Percentiles rank a stretch among this genome's conserved stretches.
These are phyloP conservation scores for Catharus minimus DNA, from an alignment of 2,113 vertebrate species.

Conservation along the genomic window DNA sequence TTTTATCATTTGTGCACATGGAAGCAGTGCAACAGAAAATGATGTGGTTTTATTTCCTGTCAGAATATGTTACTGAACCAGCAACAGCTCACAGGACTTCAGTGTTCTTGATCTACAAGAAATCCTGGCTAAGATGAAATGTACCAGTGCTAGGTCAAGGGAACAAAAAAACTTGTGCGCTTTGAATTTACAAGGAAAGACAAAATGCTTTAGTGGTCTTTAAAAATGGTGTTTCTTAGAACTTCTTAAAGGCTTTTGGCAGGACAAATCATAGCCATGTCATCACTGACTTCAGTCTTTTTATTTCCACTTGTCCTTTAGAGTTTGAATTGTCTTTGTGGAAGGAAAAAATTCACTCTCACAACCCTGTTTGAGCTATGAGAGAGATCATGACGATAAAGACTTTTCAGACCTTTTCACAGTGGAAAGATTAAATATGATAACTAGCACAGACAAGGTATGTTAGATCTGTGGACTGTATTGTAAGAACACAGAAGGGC, in stretches of 20 bases:
- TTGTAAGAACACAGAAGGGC: neutral
- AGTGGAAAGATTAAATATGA: neutral
- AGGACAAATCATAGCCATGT: neutral
- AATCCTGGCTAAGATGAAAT: conserved; percentile 14
- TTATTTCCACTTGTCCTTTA: conserved; percentile 9
- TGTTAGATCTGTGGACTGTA: neutral
- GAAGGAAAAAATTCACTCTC: neutral
- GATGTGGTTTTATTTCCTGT: neutral
- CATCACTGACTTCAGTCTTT: conserved; percentile 6
- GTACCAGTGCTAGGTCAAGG: neutral
- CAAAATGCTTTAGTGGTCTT: conserved; percentile 41
- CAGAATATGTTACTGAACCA: neutral
- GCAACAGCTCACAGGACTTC: neutral
- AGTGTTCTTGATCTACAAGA: conserved; percentile 13
- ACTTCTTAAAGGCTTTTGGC: conserved; percentile 13
- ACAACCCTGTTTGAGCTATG: neutral
- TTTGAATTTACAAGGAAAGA: conserved; percentile 53
- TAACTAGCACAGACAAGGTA: neutral
- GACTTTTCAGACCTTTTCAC: neutral
- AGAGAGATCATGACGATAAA: neutral
- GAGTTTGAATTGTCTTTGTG: conserved; percentile 1
- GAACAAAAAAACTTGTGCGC: neutral
- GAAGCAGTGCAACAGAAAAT: conserved; percentile 5
- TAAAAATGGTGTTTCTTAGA: conserved; percentile 33
- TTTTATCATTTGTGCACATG: conserved; percentile 27